Conservation (phyloP, 2,888 invertebrate genomes). For the Onchidella celtica region DNA sequence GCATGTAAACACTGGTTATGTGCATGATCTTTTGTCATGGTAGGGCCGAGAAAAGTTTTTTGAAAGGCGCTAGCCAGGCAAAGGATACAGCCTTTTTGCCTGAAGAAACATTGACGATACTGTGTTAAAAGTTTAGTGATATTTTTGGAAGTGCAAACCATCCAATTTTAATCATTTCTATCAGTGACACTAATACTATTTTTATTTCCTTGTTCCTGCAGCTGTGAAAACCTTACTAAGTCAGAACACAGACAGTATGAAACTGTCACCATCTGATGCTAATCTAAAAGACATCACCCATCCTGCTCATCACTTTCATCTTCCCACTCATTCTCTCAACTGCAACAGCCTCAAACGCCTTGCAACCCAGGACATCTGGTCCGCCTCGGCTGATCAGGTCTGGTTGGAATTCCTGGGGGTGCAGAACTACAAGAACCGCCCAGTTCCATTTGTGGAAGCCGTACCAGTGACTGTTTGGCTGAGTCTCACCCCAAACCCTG, state of each 20-base stretch:
- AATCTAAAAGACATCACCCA: neutral
- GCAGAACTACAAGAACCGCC: constrained; percentile 83
- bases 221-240: constrained; percentile 30
- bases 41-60: no score
- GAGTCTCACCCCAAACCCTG: constrained; percentile 72
- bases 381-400: constrained; percentile 94
- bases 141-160: no score
- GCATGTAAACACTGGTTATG: no score
- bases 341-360: constrained; percentile 72
- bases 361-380: constrained; percentile 89
- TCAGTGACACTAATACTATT: no score
- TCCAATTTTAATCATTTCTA: no score
- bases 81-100: no score
- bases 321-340: constrained; percentile 50
- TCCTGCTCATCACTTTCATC: constrained; percentile 24
- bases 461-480: constrained; percentile 94
- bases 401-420: constrained; percentile 96
- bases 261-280: constrained; percentile 12
- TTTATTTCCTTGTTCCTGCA: no score
- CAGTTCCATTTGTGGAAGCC: constrained; percentile 82
- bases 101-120: no score
- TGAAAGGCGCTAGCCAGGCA: no score
- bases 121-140: no score
- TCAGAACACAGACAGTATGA: neutral
- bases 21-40: no score